phyloP scores from a whole-genome alignment of 35 echinoderm and acorn worm species.

The Holothuria glaberrima region DNA sequence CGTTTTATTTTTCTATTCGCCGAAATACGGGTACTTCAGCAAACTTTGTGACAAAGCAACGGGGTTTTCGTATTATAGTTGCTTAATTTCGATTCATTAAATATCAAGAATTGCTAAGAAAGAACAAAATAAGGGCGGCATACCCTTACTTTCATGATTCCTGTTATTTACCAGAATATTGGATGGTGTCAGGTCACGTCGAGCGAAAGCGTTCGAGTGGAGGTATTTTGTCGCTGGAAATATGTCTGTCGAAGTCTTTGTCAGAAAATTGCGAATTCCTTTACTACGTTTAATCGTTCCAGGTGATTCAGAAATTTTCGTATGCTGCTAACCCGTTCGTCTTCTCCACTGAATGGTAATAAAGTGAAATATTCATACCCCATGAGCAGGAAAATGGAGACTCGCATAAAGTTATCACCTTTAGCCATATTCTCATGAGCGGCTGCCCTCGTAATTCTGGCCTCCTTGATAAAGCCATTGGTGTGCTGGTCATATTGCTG shows the following conservation, averaged over 20 bases:
- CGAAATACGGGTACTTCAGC: no score
- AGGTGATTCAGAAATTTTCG: neutral
- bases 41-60: no score
- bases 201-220: neutral
- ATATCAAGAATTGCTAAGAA: no score
- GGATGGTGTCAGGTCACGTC: conserved; percentile 1
- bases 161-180: neutral
- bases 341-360: neutral
- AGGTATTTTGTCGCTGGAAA: neutral
- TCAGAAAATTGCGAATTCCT: neutral
- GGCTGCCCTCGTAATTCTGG: neutral
- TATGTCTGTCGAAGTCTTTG: neutral
- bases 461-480: neutral
- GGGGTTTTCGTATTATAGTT: no score
- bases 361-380: conserved; percentile 17
- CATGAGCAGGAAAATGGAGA: conserved; percentile 16
- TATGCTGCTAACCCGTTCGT: neutral
- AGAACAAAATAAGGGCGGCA: no score
- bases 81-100: no score
- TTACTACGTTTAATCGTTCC: neutral
- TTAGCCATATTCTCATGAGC: neutral
- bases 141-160: neutral
- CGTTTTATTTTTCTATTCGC: no score
- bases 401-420: neutral
- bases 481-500: neutral